phyloP scores from a whole-genome alignment of 2,113 vertebrate species.

The Lepisosteus oculatus region DNA sequence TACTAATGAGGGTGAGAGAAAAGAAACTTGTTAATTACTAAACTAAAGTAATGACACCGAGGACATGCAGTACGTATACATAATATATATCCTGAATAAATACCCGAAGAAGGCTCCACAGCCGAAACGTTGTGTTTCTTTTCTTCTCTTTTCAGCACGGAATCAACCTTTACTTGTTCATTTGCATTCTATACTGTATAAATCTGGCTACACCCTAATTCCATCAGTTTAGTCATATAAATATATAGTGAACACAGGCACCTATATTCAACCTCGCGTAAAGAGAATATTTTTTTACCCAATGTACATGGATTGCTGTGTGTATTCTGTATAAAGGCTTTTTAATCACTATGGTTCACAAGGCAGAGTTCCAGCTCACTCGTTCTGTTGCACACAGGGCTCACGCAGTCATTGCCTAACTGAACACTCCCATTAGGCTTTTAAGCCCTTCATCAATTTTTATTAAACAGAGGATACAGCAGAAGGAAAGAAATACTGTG shows the following conservation, averaged over 20 bases:
- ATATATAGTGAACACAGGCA: too few species aligned
- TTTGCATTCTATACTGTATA: too few species aligned
- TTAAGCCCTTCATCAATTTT: slow-evolving; percentile 40
- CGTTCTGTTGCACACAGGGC: slow-evolving; percentile 23
- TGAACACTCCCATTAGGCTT: slow-evolving; percentile 35
- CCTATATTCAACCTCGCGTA: too few species aligned
- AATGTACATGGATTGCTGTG: neutral
- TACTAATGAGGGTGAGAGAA: slow-evolving; percentile 57
- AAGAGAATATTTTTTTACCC: too few species aligned
- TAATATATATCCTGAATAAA: too few species aligned
- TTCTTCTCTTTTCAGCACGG: too few species aligned
- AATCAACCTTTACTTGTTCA: too few species aligned
- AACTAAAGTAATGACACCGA: slow-evolving; percentile 46
- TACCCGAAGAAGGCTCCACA: too few species aligned
- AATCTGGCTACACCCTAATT: too few species aligned
- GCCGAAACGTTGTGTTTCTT: too few species aligned
- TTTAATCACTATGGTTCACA: slow-evolving; percentile 18
- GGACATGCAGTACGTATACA: neutral
- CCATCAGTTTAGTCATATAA: too few species aligned
- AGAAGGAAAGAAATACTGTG: slow-evolving; percentile 22
- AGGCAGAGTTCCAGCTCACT: slow-evolving; percentile 29
- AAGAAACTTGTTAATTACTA: slow-evolving; percentile 59
- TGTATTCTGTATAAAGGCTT: neutral
- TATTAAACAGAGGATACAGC: slow-evolving; percentile 26
- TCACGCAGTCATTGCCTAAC: slow-evolving; percentile 19